Percentiles rank a stretch among this genome's conserved stretches.
These are phyloP conservation scores for Ctenopoma kingsleyae DNA, from an alignment of 2,797 vertebrate genomes.

Conservation along the genomic window DNA sequence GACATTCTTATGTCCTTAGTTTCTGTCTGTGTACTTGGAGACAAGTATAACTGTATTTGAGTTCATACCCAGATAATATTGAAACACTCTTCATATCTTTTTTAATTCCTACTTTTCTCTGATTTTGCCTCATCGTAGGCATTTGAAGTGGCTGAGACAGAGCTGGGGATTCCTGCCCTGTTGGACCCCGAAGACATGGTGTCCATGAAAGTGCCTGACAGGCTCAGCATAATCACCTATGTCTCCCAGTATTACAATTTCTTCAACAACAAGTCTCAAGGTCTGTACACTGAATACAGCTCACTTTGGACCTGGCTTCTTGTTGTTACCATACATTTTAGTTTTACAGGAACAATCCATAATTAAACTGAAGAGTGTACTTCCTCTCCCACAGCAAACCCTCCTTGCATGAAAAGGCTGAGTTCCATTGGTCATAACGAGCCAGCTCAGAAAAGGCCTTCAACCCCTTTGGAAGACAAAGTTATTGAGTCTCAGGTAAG, in stretches of 20 bases:
- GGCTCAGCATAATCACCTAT: conserved; percentile 97
- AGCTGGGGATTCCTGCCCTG: conserved; percentile 95
- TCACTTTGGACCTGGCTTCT: background rate
- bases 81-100: background rate
- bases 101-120: background rate
- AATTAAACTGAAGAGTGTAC: background rate
- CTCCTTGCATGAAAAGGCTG: conserved; percentile 85
- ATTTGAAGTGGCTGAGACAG: conserved; percentile 92
- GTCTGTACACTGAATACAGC: conserved; percentile 50
- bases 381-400: conserved; percentile 72
- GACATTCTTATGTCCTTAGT: conserved; percentile 1
- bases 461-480: conserved; percentile 73
- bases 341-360: background rate
- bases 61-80: background rate
- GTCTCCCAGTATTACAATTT: conserved; percentile 98
- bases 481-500: conserved; percentile 84
- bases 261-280: conserved; percentile 89
- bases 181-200: conserved; percentile 98
- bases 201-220: conserved; percentile 95
- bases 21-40: background rate
- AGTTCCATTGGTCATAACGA: conserved; percentile 69
- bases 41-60: background rate
- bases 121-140: conserved; percentile 59
- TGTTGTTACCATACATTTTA: background rate
- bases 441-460: conserved; percentile 77